A percentile compares a stretch with the other conserved stretches of the same genome.
These are phyloP conservation scores for Psittacula cyanocephala DNA, from an alignment of 2,113 vertebrate genomes.

Conservation along the genomic window DNA sequence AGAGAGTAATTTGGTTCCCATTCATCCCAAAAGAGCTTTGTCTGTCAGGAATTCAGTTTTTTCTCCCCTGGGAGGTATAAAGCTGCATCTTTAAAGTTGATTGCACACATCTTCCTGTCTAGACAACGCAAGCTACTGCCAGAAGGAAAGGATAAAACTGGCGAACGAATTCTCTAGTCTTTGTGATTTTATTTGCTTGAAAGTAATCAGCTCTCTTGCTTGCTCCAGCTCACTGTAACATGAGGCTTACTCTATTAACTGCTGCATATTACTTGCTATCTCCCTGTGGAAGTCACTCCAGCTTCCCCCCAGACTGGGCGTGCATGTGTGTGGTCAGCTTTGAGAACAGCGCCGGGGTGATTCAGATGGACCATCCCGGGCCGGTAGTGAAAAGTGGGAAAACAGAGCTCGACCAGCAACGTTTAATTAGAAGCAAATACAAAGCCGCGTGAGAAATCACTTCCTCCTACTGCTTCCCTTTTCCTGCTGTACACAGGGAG, in stretches of 20 bases:
- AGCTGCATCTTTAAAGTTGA: constrained; percentile 20
- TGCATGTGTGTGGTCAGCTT: background rate
- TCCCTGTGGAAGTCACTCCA: background rate
- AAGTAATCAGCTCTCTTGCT: background rate
- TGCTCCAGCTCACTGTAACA: background rate
- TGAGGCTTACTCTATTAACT: background rate
- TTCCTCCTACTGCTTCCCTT: constrained; percentile 68
- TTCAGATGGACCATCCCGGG: background rate
- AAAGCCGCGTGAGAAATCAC: constrained; percentile 61
- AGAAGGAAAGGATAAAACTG: background rate
- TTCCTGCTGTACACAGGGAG: constrained; percentile 65
- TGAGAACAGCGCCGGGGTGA: background rate
- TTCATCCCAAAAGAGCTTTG: background rate
- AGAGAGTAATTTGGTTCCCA: background rate
- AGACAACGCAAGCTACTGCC: constrained; percentile 12
- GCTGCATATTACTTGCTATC: background rate
- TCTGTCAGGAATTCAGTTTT: background rate
- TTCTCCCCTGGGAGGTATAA: background rate
- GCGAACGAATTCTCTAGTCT: background rate
- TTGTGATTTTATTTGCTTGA: background rate
- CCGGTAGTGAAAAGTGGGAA: constrained; percentile 9
- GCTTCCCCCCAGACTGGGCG: background rate
- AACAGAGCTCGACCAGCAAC: background rate
- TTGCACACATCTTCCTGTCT: constrained; percentile 58
- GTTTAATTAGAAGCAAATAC: background rate